These are phyloP conservation scores for Morpho helenor DNA, from an alignment of 2,888 invertebrate species.

Conservation along the genomic window DNA sequence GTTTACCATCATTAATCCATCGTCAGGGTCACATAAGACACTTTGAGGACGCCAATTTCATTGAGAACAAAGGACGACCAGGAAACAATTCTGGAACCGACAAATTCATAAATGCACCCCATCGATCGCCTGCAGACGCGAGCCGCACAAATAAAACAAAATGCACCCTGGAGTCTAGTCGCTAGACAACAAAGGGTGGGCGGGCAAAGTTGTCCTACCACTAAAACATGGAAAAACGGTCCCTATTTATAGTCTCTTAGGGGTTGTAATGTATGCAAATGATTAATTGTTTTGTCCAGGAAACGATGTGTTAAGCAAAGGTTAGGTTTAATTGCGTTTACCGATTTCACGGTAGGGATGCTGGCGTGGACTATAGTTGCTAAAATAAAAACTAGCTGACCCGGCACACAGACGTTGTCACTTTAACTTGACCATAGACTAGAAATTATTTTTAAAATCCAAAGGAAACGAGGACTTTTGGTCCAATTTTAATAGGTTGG, in stretches of 20 bases:
- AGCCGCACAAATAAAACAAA: slow-evolving; percentile 68
- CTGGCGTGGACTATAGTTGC: slow-evolving; percentile 12
- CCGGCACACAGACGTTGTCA: too few species aligned
- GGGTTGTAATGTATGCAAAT: slow-evolving; percentile 24
- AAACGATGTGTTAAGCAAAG: slow-evolving; percentile 68
- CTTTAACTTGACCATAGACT: too few species aligned
- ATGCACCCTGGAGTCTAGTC: slow-evolving; percentile 63
- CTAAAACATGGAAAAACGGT: slow-evolving; percentile 29
- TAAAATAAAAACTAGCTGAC: slow-evolving; percentile 2
- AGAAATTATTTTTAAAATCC: too few species aligned
- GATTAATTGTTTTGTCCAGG: slow-evolving; percentile 36
- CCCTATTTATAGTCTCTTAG: slow-evolving; percentile 28
- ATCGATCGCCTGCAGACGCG: slow-evolving; percentile 39
- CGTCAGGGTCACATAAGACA: too few species aligned
- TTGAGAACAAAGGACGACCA: slow-evolving; percentile 4
- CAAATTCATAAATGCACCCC: slow-evolving; percentile 40
- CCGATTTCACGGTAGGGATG: slow-evolving; percentile 60
- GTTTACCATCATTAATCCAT: too few species aligned
- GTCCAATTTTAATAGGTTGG: too few species aligned
- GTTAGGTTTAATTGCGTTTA: slow-evolving; percentile 69
- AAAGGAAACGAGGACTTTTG: too few species aligned
- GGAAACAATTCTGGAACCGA: slow-evolving; percentile 22
- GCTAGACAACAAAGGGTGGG: slow-evolving; percentile 72
- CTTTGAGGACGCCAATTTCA: too few species aligned
- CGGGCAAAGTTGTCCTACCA: slow-evolving; percentile 40